A percentile compares a stretch with the other conserved stretches of the same genome.
Evolutionary conservation across 2,888 invertebrate species (phyloP).

Genomic region (Conchocele bisecta): DNA sequence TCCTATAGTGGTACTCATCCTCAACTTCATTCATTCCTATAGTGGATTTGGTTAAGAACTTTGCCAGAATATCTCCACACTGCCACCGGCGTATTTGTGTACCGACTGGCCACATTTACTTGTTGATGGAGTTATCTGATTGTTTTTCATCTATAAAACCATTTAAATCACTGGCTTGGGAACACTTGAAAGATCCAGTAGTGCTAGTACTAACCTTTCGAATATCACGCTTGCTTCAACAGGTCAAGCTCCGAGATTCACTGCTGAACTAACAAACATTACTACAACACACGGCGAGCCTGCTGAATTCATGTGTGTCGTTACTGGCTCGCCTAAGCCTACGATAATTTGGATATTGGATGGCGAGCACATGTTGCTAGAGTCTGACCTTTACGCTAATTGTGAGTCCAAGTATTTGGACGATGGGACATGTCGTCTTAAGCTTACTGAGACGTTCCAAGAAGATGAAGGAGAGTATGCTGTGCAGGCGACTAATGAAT

Average conservation of each 20-base stretch:
- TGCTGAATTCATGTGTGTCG: constrained; percentile 70
- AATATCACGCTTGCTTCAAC: too few relatives aligned
- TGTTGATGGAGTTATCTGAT: too few relatives aligned
- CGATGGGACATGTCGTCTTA: constrained; percentile 89
- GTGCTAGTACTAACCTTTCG: constrained; percentile 37
- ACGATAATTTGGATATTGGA: constrained; percentile 92
- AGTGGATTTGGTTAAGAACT: too few relatives aligned
- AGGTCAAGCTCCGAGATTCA: constrained; percentile 71
- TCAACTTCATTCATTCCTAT: too few relatives aligned
- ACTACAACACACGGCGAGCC: constrained; percentile 70
- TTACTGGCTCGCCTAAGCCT: constrained; percentile 79
- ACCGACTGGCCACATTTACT: too few relatives aligned
- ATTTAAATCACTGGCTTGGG: too few relatives aligned
- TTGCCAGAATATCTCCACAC: too few relatives aligned
- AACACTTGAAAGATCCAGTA: constrained; percentile 35
- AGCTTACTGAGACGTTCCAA: constrained; percentile 96
- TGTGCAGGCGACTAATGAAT: constrained; percentile 95
- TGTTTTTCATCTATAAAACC: too few relatives aligned
- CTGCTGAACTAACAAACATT: constrained; percentile 65
- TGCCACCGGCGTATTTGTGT: too few relatives aligned
- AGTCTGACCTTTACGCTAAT: constrained; percentile 74
- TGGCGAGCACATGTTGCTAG: constrained; percentile 85
- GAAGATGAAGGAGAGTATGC: constrained; percentile 98
- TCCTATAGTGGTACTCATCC: too few relatives aligned
- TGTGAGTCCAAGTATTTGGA: constrained; percentile 66